Conservation (phyloP, 2,797 vertebrate species). For the Neosilurus mollespiculum region DNA sequence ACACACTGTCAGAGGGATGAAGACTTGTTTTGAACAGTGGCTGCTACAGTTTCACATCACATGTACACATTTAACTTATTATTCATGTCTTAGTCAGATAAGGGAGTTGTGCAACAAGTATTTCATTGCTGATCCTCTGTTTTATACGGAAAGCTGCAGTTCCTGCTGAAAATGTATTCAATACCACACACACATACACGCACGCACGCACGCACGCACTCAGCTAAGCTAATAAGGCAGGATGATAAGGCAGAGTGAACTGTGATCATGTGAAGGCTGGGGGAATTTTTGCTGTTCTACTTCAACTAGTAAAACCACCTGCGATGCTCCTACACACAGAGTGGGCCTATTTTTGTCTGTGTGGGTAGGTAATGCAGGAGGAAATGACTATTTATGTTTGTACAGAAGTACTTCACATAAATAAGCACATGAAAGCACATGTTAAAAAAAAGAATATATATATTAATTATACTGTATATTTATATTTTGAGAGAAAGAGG, state of each 20-base stretch:
- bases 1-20: constrained; percentile 53
- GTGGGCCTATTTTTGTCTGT: constrained; percentile 40
- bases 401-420: constrained; percentile 19
- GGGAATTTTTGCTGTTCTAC: constrained; percentile 37
- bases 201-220: too few species aligned
- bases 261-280: constrained; percentile 38
- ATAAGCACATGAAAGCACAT: constrained; percentile 23
- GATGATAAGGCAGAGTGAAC: neutral
- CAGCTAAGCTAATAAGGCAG: neutral
- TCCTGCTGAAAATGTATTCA: neutral
- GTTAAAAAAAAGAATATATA: too few species aligned
- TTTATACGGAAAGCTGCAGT: neutral
- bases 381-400: constrained; percentile 52
- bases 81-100: constrained; percentile 41
- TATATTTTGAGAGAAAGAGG: too few species aligned
- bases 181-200: neutral
- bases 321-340: constrained; percentile 20
- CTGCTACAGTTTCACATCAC: constrained; percentile 30
- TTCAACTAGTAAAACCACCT: constrained; percentile 27
- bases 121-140: neutral
- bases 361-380: constrained; percentile 37
- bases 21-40: constrained; percentile 47
- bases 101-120: constrained; percentile 34
- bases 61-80: constrained; percentile 42
- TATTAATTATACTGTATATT: too few species aligned